Base-by-base conservation (phyloP, 2,888 invertebrate genomes). In the Podotricha telesiphe region DNA sequence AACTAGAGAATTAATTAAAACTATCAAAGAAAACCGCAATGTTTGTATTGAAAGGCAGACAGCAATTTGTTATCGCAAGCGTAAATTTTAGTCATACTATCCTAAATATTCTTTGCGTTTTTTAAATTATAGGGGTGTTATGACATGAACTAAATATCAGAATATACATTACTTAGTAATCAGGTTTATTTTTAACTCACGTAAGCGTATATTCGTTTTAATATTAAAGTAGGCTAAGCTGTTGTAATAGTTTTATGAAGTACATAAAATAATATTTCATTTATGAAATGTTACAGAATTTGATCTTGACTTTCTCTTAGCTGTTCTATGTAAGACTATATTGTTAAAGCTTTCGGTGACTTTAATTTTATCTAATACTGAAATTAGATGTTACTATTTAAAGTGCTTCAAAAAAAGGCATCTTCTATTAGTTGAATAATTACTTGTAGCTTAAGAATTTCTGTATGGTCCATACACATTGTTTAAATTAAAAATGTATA, bases 121-220 rank as follows among this genome's bases (percentile, higher is more conserved):
- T 62, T 28, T 10, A 47, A 50, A 48, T 19, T 48, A 62, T 62
- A 34, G 19, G 62, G 62, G 50, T 37, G 59, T 50, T 62, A 62
- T 50, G 48, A 37, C 45, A 48, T 47, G 34, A 19, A 34, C 34
- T 62, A 62, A 62, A 62, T 62, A 62, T 37, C 17, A 47, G 48
- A 34, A n/a, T 22, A 45, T 45, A 10, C 4, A n/a, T 4, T 45
- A 22, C 19, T 22, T 45, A 42, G 13, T 42, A 11, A 17, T 11
- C 34, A 17, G n/a, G 11, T 53, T 34, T 34, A 20, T 34, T 50
- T 40, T 62, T 20, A 50, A 51, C 28, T 53, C 17, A n/a, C n/a
- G n/a, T 34, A 13, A 13, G 13, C 13, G n/a, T 1, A 1, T 37
- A 37, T 53, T 28, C 6, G 19, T 28, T 28, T 53, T 53, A n/a